These are phyloP conservation scores for Malthinus seriepunctatus DNA, from an alignment of 2,888 invertebrate species.

Conservation along the genomic window DNA sequence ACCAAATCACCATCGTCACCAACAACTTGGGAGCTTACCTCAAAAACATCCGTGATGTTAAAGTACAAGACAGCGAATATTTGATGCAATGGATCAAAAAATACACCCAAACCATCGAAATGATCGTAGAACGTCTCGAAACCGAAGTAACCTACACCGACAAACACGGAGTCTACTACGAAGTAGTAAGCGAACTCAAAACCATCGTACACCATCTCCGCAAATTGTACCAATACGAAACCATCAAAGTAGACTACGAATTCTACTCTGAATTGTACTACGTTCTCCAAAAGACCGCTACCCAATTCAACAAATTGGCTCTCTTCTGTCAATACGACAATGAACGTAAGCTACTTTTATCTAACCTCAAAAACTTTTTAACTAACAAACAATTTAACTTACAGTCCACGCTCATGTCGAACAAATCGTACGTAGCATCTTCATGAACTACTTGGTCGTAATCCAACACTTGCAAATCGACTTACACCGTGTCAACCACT, in stretches of 20 bases:
- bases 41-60: constrained; percentile 9
- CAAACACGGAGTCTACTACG: background rate
- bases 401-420: constrained; percentile 9
- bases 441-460: constrained; percentile 18
- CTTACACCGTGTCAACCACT: constrained; percentile 17
- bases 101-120: background rate
- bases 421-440: constrained; percentile 8
- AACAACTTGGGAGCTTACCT: constrained; percentile 15
- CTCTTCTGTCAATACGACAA: constrained; percentile 1
- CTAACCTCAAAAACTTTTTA: background rate
- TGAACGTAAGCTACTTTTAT: background rate
- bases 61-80: constrained; percentile 5
- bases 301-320: constrained; percentile 12
- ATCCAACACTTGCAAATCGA: constrained; percentile 17
- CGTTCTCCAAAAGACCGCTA: constrained; percentile 11
- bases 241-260: background rate
- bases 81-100: constrained; percentile 9
- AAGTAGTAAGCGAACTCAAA: background rate
- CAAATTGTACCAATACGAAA: background rate
- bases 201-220: background rate
- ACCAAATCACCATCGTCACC: constrained; percentile 18
- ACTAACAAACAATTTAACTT: background rate
- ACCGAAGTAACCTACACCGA: constrained; percentile 9
- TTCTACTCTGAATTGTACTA: constrained; percentile 3
- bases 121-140: constrained; percentile 8